These are phyloP conservation scores for Mongoloraphidia duomilia DNA, from an alignment of 2,888 invertebrate species.

Conservation along the genomic window DNA sequence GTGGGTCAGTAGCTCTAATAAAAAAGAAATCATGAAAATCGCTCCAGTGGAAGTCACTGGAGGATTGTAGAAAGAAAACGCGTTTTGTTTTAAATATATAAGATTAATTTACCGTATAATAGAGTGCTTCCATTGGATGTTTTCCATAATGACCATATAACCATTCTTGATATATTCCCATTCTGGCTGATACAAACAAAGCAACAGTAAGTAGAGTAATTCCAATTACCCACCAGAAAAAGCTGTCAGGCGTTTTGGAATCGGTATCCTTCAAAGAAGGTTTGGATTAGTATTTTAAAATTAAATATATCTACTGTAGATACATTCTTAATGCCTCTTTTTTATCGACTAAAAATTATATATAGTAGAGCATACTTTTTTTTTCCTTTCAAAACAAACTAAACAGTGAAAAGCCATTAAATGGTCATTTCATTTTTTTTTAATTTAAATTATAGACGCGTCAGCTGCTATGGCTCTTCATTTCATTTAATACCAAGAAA, in stretches of 20 bases:
- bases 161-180: constrained; percentile 86
- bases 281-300: background rate
- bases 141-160: constrained; percentile 76
- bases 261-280: background rate
- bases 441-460: too few relatives aligned
- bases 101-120: constrained; percentile 48
- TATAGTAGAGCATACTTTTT: too few relatives aligned
- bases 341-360: too few relatives aligned
- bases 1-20: background rate
- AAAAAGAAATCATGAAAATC: background rate
- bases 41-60: too few relatives aligned
- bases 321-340: constrained; percentile 6
- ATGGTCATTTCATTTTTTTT: constrained; percentile 10
- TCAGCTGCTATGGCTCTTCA: too few relatives aligned
- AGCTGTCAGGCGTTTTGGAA: constrained; percentile 27
- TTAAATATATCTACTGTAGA: constrained; percentile 6
- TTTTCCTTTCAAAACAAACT: too few relatives aligned
- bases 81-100: constrained; percentile 4
- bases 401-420: too few relatives aligned
- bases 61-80: background rate
- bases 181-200: constrained; percentile 80
- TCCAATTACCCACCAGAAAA: constrained; percentile 53
- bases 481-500: constrained; percentile 12
- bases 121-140: constrained; percentile 78
- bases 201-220: constrained; percentile 75